These are phyloP conservation scores for Amazona ochrocephala DNA, from an alignment of 2,797 vertebrate genomes.

Conservation along the genomic window DNA sequence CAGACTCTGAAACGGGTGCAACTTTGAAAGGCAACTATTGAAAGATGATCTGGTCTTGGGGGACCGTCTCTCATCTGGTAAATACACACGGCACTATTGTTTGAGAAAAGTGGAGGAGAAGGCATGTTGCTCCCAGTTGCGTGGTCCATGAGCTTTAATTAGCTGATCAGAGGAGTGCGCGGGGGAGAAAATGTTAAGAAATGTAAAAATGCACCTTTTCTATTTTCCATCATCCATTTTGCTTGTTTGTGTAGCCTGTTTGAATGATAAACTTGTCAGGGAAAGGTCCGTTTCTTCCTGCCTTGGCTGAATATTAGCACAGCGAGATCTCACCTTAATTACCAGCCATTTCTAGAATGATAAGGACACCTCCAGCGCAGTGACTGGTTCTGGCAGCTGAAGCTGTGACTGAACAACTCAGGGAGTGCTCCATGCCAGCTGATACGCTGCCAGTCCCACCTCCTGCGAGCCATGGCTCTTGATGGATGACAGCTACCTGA, in stretches of 20 bases:
- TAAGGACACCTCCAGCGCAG: not conserved
- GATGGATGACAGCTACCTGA: not conserved
- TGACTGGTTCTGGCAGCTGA: slow-evolving; percentile 16
- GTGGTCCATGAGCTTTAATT: not conserved
- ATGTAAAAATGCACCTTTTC: not conserved
- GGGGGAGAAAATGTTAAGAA: not conserved
- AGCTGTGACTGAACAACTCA: not conserved
- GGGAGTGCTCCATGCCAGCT: not conserved
- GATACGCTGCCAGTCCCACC: not conserved
- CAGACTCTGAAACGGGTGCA: not conserved
- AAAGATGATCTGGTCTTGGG: not conserved
- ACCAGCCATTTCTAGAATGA: not conserved
- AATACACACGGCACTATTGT: not conserved
- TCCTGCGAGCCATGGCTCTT: accelerated
- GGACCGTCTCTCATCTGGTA: not conserved
- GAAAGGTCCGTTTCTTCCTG: not conserved
- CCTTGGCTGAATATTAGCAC: not conserved
- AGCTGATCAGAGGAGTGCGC: not conserved
- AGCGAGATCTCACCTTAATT: slow-evolving; percentile 36
- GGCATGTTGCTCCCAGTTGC: not conserved
- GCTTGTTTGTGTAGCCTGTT: not conserved
- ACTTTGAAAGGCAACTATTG: not conserved
- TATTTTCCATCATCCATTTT: not conserved
- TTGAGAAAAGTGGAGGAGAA: not conserved
- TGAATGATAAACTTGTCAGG: not conserved